phyloP scores from a whole-genome alignment of 2,797 vertebrate species.

The Hapalemur alaotrensis region DNA sequence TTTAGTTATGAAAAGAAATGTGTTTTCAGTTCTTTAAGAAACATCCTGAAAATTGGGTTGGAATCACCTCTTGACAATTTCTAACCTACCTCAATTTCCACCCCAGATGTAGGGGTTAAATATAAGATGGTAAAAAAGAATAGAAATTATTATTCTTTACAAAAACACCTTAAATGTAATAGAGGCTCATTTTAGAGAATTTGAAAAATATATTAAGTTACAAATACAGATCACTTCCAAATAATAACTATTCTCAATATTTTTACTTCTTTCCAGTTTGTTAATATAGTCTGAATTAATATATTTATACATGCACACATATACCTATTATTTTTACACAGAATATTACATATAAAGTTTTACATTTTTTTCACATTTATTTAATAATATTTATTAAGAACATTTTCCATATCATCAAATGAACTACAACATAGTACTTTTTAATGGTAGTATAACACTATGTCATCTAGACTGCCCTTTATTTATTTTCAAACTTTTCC shows the following conservation, averaged over 20 bases:
- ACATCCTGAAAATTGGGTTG: not conserved
- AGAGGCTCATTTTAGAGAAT: constrained; percentile 13
- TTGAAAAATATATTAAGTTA: not conserved
- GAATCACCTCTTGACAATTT: not conserved
- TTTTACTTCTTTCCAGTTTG: constrained; percentile 13
- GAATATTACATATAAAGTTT: not conserved
- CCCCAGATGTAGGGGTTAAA: not conserved
- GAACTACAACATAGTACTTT: constrained; percentile 18
- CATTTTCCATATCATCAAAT: not conserved
- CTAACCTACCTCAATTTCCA: not conserved
- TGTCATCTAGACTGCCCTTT: not conserved
- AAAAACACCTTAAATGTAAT: not conserved
- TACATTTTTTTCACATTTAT: not conserved
- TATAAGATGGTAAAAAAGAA: not conserved
- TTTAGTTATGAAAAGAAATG: not conserved
- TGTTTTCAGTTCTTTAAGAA: constrained; percentile 19
- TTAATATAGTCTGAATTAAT: constrained; percentile 8
- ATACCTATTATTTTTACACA: not conserved
- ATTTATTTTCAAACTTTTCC: constrained; percentile 11
- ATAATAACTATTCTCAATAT: not conserved
- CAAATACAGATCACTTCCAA: not conserved
- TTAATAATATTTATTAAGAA: not conserved
- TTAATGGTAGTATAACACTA: not conserved
- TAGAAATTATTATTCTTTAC: not conserved
- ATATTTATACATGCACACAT: not conserved